A percentile compares a stretch with the other conserved stretches of the same genome.
These are phyloP conservation scores for Parnassius mnemosyne DNA, from an alignment of 2,888 invertebrate genomes.

Conservation along the genomic window DNA sequence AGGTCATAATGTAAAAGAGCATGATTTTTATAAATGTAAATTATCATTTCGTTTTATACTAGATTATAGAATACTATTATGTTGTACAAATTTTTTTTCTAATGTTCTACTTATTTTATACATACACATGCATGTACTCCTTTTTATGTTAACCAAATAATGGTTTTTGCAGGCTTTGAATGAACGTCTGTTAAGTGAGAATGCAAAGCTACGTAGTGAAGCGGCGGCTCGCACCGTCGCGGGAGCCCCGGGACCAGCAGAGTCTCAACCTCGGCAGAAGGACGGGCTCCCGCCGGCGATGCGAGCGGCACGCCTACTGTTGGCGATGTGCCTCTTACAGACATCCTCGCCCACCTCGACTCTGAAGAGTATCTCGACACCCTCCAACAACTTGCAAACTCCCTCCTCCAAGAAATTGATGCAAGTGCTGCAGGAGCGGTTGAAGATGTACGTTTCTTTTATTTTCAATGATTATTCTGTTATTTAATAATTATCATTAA, in stretches of 20 bases:
- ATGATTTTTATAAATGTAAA: too few species aligned
- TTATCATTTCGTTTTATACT: too few species aligned
- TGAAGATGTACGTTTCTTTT: constrained; percentile 81
- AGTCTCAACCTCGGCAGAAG: constrained; percentile 97
- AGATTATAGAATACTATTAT: too few species aligned
- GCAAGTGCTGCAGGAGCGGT: constrained; percentile 84
- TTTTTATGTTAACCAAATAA: not conserved
- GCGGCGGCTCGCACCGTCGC: constrained; percentile 84
- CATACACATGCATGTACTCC: too few species aligned
- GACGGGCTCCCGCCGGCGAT: constrained; percentile 87
- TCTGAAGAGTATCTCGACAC: constrained; percentile 85
- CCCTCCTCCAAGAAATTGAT: constrained; percentile 89
- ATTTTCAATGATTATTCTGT: not conserved
- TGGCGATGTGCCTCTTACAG: constrained; percentile 92
- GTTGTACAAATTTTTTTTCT: too few species aligned
- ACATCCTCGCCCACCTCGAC: constrained; percentile 90
- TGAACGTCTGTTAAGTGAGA: constrained; percentile 84
- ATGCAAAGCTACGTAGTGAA: constrained; percentile 80
- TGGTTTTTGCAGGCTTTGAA: constrained; percentile 74
- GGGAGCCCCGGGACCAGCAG: constrained; percentile 88
- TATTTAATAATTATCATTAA: not conserved
- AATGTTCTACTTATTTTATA: too few species aligned
- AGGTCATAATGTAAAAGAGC: too few species aligned
- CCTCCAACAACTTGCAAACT: constrained; percentile 91
- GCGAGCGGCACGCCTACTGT: constrained; percentile 86